Evolutionary conservation across 2,888 invertebrate genomes (phyloP), one percentile per base, ranked within the genome.

Genomic region (Halictus quadricinctus): DNA sequence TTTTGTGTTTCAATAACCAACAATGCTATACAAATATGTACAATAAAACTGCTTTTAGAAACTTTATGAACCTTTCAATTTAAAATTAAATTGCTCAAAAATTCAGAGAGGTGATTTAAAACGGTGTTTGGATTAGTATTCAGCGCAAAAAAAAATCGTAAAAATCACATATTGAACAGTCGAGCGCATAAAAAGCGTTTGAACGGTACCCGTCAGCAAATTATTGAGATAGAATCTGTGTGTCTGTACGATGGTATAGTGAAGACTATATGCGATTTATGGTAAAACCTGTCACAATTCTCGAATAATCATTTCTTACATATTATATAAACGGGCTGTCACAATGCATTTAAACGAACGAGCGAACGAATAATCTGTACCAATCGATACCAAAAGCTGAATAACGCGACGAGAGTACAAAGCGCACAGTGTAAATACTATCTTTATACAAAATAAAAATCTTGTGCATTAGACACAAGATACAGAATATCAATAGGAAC

Each of bases 161-260:
- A 58, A 58, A 58, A 58, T 58, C 54, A 58, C n/a, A 58, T 58
- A 58, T 58, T n/a, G 54, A 58, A 58, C n/a, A 21, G 54, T 58
- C 10, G 54, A 10, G n/a, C 54, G 54, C 54, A 58, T 58, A 58
- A n/a, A 10, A 58, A 58, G n/a, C 54, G 54, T 7, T n/a, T 58
- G 54, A 10, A 58, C 54, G 8, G n/a, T 54, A 21, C 54, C 21
- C n/a, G 54, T 58, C 54, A 58, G 54, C 54, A 58, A 58, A 58
- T 58, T 58, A 58, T 58, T n/a, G n/a, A n/a, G 54, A 10, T 0
- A 10, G n/a, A n/a, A n/a, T n/a, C 10, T 58, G 21, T 21, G 50
- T 8, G 50, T 2, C 50, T 21, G 50, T 54, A 54, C 2, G 50
- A 54, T 58, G 54, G n/a, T n/a, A n/a, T 4, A 58, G 10, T 8